Evolutionary conservation across 1,140 invertebrate genomes (phyloP), one percentile per base, ranked within the genome.

Genomic region (Cydia fagiglandana): DNA sequence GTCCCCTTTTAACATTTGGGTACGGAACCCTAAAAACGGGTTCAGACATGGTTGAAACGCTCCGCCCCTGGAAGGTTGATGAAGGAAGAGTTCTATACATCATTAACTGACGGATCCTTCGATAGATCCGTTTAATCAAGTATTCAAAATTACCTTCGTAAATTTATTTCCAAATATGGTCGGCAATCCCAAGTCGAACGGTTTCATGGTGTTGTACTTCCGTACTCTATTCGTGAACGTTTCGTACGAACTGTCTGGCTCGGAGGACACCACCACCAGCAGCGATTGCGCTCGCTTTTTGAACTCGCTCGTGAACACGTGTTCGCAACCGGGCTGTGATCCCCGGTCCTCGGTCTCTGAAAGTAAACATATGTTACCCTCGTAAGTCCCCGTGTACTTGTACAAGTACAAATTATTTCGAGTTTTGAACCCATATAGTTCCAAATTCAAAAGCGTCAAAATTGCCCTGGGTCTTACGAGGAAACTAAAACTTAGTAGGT

Each of bases 181-280:
- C 1, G 96, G 95, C 74, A 94, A 89, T 0, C 92, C 77, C 83
- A 98, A 97, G 81, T 95, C 95, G 85, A 98, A 98, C 0, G 97
- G 97, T 73, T 95, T 94, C 88, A 93, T 94, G 53, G 90, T 91
- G 84, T 97, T 98, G 87, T 97, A 98, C 15, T 94, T 88, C 24
- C 95, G 94, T 13, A 99, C 98, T 85, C 94, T 94, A 10, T 95
- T 92, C 0, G 96, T 96, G 86, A 99, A 99, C 13, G 95, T 91
- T 80, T 96, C 96, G 77, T 96, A 95, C 74, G 95, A 94, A 74
- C 95, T 94, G 0, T 95, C 94, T 0, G 98, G 97, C 53, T 97
- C 96, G 6, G 96, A 97, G 0, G 96, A 95, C 1, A 96, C 96
- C 13, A 98, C 95, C 0, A 99, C 97, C 75, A 99, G 94, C 6